These are phyloP conservation scores for Amphiprion ocellaris DNA, from an alignment of 2,113 vertebrate species.

Conservation along the genomic window DNA sequence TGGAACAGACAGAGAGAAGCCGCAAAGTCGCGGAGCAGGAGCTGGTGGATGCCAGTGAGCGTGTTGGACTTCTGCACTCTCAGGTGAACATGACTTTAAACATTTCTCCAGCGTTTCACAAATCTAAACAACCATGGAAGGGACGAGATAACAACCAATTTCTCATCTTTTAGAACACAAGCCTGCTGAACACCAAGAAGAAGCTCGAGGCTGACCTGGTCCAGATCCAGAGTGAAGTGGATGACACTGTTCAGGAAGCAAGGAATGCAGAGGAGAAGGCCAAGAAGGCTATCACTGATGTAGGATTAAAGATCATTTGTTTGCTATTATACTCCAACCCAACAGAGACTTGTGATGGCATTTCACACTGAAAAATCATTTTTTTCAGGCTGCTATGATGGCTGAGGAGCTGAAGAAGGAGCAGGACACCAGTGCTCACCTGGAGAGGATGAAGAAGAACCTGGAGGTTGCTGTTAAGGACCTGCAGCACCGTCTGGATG, in stretches of 20 bases:
- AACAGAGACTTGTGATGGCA: background rate
- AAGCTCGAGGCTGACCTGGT: constrained; percentile 77
- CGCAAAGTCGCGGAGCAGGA: constrained; percentile 89
- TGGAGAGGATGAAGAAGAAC: constrained; percentile 97
- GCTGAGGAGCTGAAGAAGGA: constrained; percentile 92
- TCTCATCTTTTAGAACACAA: constrained; percentile 69
- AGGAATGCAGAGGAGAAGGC: constrained; percentile 94
- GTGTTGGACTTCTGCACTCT: constrained; percentile 89
- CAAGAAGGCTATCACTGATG: constrained; percentile 94
- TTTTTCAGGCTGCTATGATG: constrained; percentile 87
- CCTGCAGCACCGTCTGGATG: constrained; percentile 90
- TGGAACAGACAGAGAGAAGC: constrained; percentile 88
- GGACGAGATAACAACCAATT: background rate
- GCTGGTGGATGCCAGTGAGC: constrained; percentile 74
- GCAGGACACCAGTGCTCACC: constrained; percentile 90
- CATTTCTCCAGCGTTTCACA: background rate
- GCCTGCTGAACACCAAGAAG: constrained; percentile 78
- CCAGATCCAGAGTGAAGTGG: constrained; percentile 78
- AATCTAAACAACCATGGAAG: background rate
- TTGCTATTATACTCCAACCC: background rate
- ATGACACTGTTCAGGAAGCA: constrained; percentile 77
- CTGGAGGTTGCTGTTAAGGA: constrained; percentile 87
- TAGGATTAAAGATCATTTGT: constrained; percentile 24
- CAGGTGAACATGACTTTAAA: constrained; percentile 79
- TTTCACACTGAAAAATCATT: background rate